phyloP scores from a whole-genome alignment of 2,888 invertebrate genomes.

The Drosophila suboccidentalis region DNA sequence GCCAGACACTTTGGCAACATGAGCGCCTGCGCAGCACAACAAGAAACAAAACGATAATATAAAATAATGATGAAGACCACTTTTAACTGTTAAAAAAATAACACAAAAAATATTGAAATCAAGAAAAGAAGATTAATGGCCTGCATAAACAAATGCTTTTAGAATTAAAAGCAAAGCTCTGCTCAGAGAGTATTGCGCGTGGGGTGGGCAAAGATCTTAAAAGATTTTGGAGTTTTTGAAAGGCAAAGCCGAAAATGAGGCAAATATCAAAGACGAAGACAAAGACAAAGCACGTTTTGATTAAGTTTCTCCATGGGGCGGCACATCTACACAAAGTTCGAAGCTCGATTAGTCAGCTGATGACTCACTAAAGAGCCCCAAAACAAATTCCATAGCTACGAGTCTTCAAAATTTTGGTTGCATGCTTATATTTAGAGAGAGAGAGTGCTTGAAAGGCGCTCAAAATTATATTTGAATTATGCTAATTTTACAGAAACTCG shows the following conservation, averaged over 20 bases:
- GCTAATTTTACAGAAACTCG: conserved; percentile 54
- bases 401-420: neutral
- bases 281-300: conserved; percentile 34
- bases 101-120: conserved; percentile 23
- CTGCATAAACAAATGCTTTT: conserved; percentile 57
- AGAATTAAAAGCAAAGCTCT: conserved; percentile 54
- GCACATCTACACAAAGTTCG: conserved; percentile 13
- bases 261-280: conserved; percentile 13
- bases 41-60: conserved; percentile 9
- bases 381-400: conserved; percentile 11
- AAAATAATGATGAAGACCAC: conserved; percentile 54
- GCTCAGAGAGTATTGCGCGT: conserved; percentile 23
- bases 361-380: conserved; percentile 29
- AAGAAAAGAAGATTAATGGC: conserved; percentile 64
- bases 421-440: neutral
- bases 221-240: conserved; percentile 7
- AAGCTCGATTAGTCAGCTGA: conserved; percentile 8
- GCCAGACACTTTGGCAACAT: conserved; percentile 65
- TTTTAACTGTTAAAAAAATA: conserved; percentile 59
- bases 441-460: conserved; percentile 26
- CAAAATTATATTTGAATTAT: conserved; percentile 59
- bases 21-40: conserved; percentile 25
- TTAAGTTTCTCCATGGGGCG: conserved; percentile 31
- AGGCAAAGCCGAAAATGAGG: conserved; percentile 28
- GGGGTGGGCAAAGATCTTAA: conserved; percentile 19